Conservation (phyloP, 2,797 vertebrate genomes). For the Pterois miles region DNA sequence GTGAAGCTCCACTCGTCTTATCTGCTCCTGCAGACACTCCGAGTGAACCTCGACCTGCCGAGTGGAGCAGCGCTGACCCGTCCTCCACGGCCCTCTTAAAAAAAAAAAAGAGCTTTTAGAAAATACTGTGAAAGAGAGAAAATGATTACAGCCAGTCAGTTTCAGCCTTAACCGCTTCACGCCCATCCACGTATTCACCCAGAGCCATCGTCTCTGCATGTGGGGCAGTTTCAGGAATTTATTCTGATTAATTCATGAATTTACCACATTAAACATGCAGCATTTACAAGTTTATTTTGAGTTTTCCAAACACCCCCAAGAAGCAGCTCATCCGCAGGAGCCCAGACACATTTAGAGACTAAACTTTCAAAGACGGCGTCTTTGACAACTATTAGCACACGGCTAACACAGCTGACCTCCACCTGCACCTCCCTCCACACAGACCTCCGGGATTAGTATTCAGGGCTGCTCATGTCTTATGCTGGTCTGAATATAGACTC, state of each 20-base stretch:
- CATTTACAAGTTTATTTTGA: background rate
- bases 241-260: slow-evolving; percentile 6
- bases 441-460: slow-evolving; percentile 33
- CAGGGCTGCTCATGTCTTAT: background rate
- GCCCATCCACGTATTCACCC: background rate
- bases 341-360: background rate
- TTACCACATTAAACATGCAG: slow-evolving; percentile 3
- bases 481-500: slow-evolving; percentile 9
- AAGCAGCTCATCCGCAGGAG: background rate
- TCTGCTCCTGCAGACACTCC: slow-evolving; percentile 48
- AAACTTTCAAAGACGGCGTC: background rate
- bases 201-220: background rate
- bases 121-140: slow-evolving; percentile 18
- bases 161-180: slow-evolving; percentile 18
- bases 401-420: slow-evolving; percentile 49
- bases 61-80: slow-evolving; percentile 33
- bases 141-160: slow-evolving; percentile 25
- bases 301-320: background rate
- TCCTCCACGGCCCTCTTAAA: slow-evolving; percentile 3
- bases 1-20: slow-evolving; percentile 53
- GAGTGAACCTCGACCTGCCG: slow-evolving; percentile 35
- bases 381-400: slow-evolving; percentile 32
- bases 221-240: background rate
- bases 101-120: slow-evolving; percentile 12
- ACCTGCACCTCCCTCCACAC: slow-evolving; percentile 17